phyloP scores from a whole-genome alignment of 1,140 invertebrate species.

The Drosophila bifasciata region DNA sequence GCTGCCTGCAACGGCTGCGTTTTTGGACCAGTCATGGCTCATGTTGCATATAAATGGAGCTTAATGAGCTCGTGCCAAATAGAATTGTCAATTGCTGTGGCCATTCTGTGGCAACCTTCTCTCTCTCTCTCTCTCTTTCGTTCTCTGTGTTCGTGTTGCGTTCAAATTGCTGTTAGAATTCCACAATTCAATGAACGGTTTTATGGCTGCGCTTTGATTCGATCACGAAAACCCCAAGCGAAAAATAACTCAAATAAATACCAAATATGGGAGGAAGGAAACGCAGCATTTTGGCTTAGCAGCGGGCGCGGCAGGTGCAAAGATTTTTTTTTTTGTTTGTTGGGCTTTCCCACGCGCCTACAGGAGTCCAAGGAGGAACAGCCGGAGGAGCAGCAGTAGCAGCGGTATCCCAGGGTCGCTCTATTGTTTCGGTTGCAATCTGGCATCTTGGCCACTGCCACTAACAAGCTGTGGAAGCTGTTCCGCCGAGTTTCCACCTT shows the following conservation, averaged over 20 bases:
- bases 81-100: constrained; percentile 67
- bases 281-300: constrained; percentile 8
- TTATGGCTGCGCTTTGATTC: constrained; percentile 71
- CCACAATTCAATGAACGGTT: constrained; percentile 71
- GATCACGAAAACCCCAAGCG: constrained; percentile 43
- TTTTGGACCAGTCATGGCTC: constrained; percentile 76
- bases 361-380: constrained; percentile 10
- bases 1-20: constrained; percentile 10
- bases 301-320: constrained; percentile 67
- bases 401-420: constrained; percentile 11
- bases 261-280: neutral
- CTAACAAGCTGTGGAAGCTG: constrained; percentile 66
- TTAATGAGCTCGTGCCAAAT: constrained; percentile 83
- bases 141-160: constrained; percentile 66
- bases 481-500: constrained; percentile 55
- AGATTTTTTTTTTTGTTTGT: constrained; percentile 22
- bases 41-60: constrained; percentile 83
- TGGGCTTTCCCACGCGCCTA: constrained; percentile 67
- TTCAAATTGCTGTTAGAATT: constrained; percentile 71
- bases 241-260: too few relatives aligned
- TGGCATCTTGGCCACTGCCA: constrained; percentile 64
- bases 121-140: neutral
- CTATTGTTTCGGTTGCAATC: constrained; percentile 76
- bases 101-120: neutral
- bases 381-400: neutral